These are phyloP conservation scores for Varanus salvator DNA, from an alignment of 2,113 vertebrate species.

Conservation along the genomic window DNA sequence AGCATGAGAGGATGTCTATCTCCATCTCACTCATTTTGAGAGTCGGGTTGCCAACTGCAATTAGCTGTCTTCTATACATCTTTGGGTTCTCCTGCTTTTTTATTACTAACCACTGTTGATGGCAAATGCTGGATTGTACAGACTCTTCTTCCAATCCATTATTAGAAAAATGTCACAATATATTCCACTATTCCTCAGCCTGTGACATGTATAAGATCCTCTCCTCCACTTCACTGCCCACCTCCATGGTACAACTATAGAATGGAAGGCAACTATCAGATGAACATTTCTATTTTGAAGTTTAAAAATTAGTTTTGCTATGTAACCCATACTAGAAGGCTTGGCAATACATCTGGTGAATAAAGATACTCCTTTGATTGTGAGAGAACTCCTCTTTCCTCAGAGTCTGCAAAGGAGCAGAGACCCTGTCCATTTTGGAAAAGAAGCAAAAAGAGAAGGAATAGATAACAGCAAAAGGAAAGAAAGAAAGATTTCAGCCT, in stretches of 20 bases:
- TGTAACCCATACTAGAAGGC: not conserved
- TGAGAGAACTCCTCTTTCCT: not conserved
- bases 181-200: not conserved
- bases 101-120: not conserved
- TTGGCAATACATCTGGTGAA: not conserved
- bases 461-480: not conserved
- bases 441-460: not conserved
- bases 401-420: not conserved
- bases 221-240: too few species aligned
- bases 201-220: not conserved
- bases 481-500: conserved; percentile 59
- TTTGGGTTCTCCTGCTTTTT: not conserved
- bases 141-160: not conserved
- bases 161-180: not conserved
- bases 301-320: not conserved
- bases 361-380: not conserved
- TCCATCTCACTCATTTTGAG: not conserved
- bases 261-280: not conserved
- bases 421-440: not conserved
- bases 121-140: not conserved
- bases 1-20: not conserved
- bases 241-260: not conserved
- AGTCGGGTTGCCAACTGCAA: not conserved
- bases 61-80: not conserved
- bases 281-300: not conserved